Evolutionary conservation across 2,113 vertebrate species (phyloP).

Genomic region (Buteo buteo): DNA sequence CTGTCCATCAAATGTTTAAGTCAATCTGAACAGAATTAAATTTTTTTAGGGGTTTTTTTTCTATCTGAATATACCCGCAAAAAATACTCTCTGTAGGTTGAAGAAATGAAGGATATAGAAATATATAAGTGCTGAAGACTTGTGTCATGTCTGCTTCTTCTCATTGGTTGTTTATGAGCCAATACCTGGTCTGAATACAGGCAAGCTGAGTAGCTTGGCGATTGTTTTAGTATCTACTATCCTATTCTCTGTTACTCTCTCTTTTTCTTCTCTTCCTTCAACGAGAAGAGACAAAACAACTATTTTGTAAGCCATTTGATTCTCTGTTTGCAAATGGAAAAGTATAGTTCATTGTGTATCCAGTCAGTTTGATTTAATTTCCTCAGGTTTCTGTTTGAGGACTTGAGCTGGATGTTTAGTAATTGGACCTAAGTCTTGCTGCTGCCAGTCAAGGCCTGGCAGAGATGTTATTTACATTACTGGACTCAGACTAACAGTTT

Average conservation of each 20-base stretch:
- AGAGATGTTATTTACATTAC: background rate
- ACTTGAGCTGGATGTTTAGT: background rate
- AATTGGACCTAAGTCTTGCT: background rate
- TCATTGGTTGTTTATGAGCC: background rate
- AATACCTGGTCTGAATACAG: background rate
- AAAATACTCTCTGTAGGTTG: background rate
- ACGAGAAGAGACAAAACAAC: background rate
- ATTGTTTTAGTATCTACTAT: background rate
- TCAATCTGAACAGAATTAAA: background rate
- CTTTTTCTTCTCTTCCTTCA: background rate
- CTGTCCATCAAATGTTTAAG: background rate
- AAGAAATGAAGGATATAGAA: background rate
- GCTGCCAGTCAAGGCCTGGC: background rate
- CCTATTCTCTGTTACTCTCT: background rate
- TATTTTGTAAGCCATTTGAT: background rate
- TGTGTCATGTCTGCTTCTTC: background rate
- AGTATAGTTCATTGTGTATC: background rate
- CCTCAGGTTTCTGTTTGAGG: background rate
- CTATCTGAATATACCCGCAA: rapidly evolving
- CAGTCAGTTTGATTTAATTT: background rate
- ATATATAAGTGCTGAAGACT: background rate
- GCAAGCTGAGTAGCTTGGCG: background rate
- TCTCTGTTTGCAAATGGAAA: background rate
- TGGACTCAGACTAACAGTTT: background rate
- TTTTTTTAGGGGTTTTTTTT: background rate